These are phyloP conservation scores for Monochamus saltuarius DNA, from an alignment of 1,140 invertebrate species.

Conservation along the genomic window DNA sequence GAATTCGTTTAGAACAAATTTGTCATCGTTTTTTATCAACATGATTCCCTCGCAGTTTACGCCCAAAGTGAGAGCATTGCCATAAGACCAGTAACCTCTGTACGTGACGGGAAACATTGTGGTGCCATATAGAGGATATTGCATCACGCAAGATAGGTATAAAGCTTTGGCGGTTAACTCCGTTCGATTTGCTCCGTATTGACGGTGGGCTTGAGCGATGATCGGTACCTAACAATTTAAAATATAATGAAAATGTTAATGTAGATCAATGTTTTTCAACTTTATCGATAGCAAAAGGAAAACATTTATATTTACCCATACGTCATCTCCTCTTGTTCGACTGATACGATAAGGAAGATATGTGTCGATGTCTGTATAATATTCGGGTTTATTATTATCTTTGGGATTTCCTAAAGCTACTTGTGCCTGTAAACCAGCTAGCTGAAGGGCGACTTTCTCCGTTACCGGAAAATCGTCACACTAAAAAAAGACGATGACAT, in stretches of 20 bases:
- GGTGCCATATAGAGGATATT: conserved; percentile 93
- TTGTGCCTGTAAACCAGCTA: conserved; percentile 92
- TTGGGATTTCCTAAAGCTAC: conserved; percentile 87
- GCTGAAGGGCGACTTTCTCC: conserved; percentile 89
- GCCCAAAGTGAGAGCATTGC: conserved; percentile 65
- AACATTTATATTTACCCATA: conserved; percentile 71
- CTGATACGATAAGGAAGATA: conserved; percentile 80
- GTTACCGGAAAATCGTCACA: conserved; percentile 93
- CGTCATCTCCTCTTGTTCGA: conserved; percentile 69
- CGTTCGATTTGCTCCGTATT: conserved; percentile 87
- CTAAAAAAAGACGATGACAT: conserved; percentile 55
- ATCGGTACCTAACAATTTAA: conserved; percentile 68
- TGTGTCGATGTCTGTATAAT: conserved; percentile 77
- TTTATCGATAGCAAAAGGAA: too few relatives aligned
- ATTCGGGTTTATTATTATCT: conserved; percentile 66
- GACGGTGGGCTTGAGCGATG: conserved; percentile 81
- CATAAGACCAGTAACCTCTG: conserved; percentile 77
- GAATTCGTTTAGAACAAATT: conserved; percentile 86
- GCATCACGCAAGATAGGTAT: conserved; percentile 95
- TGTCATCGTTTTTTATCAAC: conserved; percentile 85
- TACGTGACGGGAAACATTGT: conserved; percentile 92
- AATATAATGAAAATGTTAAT: conserved; percentile 22
- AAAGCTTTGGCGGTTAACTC: conserved; percentile 91
- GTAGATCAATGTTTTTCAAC: conserved; percentile 2
- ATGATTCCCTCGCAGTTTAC: conserved; percentile 90